Conservation (phyloP, 64 coral and sea anemone species). For the Dendronephthya gigantea region DNA sequence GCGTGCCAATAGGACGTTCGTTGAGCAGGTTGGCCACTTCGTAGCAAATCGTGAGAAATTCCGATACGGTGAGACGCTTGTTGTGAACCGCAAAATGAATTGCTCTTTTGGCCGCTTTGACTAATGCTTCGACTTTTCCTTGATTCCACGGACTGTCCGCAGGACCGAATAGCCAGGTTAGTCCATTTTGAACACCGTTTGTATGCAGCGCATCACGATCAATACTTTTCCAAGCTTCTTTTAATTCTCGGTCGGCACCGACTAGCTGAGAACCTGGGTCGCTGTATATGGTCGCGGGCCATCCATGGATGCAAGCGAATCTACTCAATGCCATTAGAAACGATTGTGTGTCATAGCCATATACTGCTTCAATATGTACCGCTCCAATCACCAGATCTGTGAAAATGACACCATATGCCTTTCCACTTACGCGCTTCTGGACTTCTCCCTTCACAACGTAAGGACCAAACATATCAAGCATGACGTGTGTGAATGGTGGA, state of each 20-base stretch:
- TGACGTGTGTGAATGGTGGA: conserved; percentile 21
- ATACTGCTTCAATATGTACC: neutral
- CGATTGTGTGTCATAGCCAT: neutral
- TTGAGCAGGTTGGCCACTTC: conserved; percentile 24
- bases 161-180: conserved; percentile 18
- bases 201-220: neutral
- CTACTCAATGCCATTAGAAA: neutral
- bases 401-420: neutral
- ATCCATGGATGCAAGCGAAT: neutral
- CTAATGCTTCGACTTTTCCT: conserved; percentile 23
- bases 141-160: conserved; percentile 36
- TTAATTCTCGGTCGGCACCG: neutral
- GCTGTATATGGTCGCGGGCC: neutral
- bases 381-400: neutral
- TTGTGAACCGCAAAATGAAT: conserved; percentile 13
- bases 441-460: neutral
- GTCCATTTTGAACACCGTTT: neutral
- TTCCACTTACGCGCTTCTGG: neutral
- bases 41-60: conserved; percentile 34
- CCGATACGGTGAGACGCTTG: conserved; percentile 2
- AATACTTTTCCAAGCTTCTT: neutral
- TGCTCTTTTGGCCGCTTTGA: conserved; percentile 25
- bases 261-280: neutral
- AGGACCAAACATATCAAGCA: neutral
- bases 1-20: neutral